Evolutionary conservation across 2,888 invertebrate genomes (phyloP).

Genomic region (Campoplex nolae): DNA sequence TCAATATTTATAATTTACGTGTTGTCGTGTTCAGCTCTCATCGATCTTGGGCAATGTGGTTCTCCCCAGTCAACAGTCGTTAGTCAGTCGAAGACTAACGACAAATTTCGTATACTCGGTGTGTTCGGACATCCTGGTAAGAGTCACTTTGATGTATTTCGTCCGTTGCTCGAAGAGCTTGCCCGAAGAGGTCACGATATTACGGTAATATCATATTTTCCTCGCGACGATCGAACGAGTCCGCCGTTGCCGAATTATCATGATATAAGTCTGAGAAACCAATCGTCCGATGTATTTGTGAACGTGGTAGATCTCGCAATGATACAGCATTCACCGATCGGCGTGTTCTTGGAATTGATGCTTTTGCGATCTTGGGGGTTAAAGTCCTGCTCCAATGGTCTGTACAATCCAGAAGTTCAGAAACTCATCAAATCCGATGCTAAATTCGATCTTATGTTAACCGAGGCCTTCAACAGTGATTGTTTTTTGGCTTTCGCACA

Average conservation of each 20-base stretch:
- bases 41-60: constrained; percentile 16
- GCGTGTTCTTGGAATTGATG: constrained; percentile 68
- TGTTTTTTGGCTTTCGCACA: constrained; percentile 89
- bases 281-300: constrained; percentile 76
- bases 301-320: constrained; percentile 71
- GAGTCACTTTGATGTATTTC: constrained; percentile 89
- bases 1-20: constrained; percentile 29
- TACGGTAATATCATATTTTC: constrained; percentile 89
- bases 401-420: constrained; percentile 83
- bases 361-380: constrained; percentile 78
- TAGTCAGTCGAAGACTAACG: not conserved
- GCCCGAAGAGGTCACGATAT: constrained; percentile 88
- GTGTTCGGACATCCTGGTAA: constrained; percentile 89
- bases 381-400: constrained; percentile 83
- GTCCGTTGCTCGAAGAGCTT: constrained; percentile 87
- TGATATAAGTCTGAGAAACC: constrained; percentile 86
- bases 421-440: constrained; percentile 83
- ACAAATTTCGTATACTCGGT: constrained; percentile 84
- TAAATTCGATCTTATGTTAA: constrained; percentile 89
- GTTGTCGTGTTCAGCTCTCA: constrained; percentile 24
- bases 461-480: constrained; percentile 90
- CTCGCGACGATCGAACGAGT: constrained; percentile 78
- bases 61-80: not conserved
- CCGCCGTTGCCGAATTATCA: constrained; percentile 86
- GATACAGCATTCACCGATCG: constrained; percentile 18